phyloP scores from a whole-genome alignment of 2,888 invertebrate species.

The Autographa gamma region DNA sequence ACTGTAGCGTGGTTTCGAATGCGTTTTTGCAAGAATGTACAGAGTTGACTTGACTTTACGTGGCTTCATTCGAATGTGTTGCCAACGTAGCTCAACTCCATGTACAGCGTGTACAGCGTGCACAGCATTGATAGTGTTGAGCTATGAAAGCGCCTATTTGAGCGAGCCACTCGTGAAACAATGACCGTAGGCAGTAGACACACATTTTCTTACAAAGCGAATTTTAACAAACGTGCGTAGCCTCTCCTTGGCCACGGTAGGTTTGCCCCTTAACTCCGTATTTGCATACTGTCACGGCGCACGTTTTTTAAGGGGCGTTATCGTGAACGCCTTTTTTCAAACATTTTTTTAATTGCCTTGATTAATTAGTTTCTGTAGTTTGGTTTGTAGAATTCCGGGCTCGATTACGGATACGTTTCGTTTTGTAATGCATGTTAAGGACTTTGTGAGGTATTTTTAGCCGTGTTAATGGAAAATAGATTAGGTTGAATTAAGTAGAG shows the following conservation, averaged over 20 bases:
- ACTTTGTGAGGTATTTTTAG: not conserved
- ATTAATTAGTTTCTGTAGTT: slow-evolving; percentile 53
- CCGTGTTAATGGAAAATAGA: not conserved
- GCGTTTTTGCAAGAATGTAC: too few relatives aligned
- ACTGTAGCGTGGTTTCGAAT: too few relatives aligned
- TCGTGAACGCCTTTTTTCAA: slow-evolving; percentile 40
- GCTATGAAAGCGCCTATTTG: too few relatives aligned
- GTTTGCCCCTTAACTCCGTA: slow-evolving; percentile 29
- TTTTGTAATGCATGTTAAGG: not conserved
- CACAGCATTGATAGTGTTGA: too few relatives aligned
- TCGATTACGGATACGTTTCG: slow-evolving; percentile 25
- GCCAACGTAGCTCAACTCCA: too few relatives aligned
- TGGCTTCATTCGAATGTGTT: too few relatives aligned
- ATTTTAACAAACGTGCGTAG: too few relatives aligned
- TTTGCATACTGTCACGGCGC: slow-evolving; percentile 65
- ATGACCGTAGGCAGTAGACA: too few relatives aligned
- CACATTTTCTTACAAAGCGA: too few relatives aligned
- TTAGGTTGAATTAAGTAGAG: not conserved
- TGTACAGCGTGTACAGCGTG: too few relatives aligned
- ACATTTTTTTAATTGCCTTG: slow-evolving; percentile 55
- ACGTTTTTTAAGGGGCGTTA: slow-evolving; percentile 50
- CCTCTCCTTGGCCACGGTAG: not conserved
- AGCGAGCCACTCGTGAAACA: too few relatives aligned
- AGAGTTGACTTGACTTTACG: too few relatives aligned
- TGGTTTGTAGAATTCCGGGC: slow-evolving; percentile 39